Conservation (phyloP, 2,797 vertebrate species). For the Leuciscus waleckii region DNA sequence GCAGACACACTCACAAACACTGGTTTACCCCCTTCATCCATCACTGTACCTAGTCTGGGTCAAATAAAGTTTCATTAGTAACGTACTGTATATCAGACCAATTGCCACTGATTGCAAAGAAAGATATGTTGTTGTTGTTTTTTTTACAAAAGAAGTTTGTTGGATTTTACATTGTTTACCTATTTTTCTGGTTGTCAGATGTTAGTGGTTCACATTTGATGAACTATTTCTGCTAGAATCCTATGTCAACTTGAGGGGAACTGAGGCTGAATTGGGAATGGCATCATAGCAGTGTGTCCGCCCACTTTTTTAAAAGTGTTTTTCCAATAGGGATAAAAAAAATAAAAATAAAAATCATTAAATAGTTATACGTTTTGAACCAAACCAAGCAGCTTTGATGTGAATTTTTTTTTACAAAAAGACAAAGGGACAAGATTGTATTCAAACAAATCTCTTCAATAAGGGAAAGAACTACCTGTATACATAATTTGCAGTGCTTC, state of each 20-base stretch:
- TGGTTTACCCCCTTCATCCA: neutral
- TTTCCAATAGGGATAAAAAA: neutral
- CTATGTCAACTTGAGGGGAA: neutral
- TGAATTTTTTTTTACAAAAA: neutral
- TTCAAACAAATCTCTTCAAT: neutral
- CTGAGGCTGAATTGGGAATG: neutral
- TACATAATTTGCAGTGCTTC: neutral
- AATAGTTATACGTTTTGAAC: neutral
- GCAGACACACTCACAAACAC: neutral
- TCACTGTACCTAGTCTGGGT: neutral
- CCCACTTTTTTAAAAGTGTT: neutral
- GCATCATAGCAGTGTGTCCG: neutral
- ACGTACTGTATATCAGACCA: neutral
- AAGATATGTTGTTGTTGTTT: neutral
- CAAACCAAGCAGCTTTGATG: neutral
- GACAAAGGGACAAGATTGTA: neutral
- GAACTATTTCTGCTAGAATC: neutral
- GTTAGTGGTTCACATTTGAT: neutral
- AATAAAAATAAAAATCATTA: no score
- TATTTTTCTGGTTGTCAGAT: neutral
- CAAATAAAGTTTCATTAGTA: neutral
- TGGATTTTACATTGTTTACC: neutral
- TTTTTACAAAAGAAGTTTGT: neutral
- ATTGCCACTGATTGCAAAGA: neutral
- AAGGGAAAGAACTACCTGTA: neutral